Evolutionary conservation across 37 sponge, comb jelly and placozoan species (phyloP), one percentile per base, ranked within the genome.

Genomic region (Chondrilla cf. caribensis): DNA sequence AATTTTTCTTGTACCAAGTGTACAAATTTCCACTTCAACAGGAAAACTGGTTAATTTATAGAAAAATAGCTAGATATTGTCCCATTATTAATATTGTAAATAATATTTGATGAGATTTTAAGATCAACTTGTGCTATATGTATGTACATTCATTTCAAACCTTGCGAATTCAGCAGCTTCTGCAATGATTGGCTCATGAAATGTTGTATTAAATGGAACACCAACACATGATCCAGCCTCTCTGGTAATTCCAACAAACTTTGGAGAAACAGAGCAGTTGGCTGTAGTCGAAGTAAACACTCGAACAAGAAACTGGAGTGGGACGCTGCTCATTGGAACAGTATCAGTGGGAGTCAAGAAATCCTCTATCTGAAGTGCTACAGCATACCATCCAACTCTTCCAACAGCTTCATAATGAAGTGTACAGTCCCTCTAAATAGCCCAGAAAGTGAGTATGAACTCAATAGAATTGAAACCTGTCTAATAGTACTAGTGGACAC

Each of bases 291-390:
- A 43, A 51, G 19, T 15, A 39, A 81, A 73, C 18, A 86, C 72
- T 35, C 39, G 9, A 41, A 86, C 32, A 19, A 86, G 33, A 60
- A 86, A 86, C 38, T 86, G 87, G 21, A 86, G 32, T 41, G 82
- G 82, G 4, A 86, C 77, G 59, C 87, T 86, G 66, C 87, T 86
- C 35, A 86, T 38, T 26, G 82, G 82, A 35, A 35, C 22, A 14
- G 60, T 75, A 40, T 25, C 51, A 17, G 64, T 8, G 1, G 43
- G 29, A 21, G 82, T 38, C n/a, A 29, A 29, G 39, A 75, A 86
- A 31, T 86, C 87, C 44, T 86, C 87, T 29, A 86, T 75, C 54
- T 81, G 81, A 5, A 86, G 36, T 7, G 87, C 82, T 25, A 81
- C 77, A 32, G 58, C 87, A 77, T 81, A 81, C 64, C 37, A 76